Percentiles rank a stretch among this genome's conserved stretches.
phyloP scores from a whole-genome alignment of 2,797 vertebrate genomes.

The Decapterus maruadsi region DNA sequence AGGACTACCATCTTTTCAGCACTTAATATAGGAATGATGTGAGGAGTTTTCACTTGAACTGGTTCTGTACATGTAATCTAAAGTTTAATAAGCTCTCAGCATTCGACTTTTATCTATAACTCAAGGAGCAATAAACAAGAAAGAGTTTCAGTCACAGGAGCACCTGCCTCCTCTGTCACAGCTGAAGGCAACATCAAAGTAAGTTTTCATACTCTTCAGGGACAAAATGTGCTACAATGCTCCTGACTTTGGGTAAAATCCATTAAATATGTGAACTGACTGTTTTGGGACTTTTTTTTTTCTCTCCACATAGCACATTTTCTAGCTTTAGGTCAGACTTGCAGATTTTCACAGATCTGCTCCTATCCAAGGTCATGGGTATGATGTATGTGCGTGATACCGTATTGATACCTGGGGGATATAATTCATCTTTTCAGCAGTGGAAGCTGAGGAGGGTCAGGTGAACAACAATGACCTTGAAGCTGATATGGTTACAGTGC shows the following conservation, averaged over 20 bases:
- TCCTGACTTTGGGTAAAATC: not conserved
- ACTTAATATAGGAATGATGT: not conserved
- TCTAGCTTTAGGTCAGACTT: constrained; percentile 19
- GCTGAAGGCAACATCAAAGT: constrained; percentile 10
- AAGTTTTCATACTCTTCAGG: not conserved
- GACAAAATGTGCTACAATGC: not conserved
- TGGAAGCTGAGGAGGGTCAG: constrained; percentile 32
- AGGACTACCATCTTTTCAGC: not conserved
- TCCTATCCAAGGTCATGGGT: constrained; percentile 37
- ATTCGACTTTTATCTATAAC: not conserved
- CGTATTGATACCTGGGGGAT: constrained; percentile 52
- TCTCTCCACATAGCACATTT: constrained; percentile 8
- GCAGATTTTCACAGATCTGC: constrained; percentile 8
- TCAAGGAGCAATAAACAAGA: not conserved
- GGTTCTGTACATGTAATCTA: not conserved
- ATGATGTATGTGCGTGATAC: constrained; percentile 34
- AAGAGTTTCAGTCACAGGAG: not conserved
- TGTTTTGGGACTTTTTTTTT: constrained; percentile 19
- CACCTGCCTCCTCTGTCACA: not conserved
- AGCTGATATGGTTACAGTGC: constrained; percentile 4
- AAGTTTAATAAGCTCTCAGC: not conserved
- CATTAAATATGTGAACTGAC: not conserved
- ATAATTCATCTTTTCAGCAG: constrained; percentile 35
- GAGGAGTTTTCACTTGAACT: not conserved
- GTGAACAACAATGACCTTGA: constrained; percentile 32